These are phyloP conservation scores for Grammomys dolichurus DNA, from an alignment of 2,113 vertebrate species.

Conservation along the genomic window DNA sequence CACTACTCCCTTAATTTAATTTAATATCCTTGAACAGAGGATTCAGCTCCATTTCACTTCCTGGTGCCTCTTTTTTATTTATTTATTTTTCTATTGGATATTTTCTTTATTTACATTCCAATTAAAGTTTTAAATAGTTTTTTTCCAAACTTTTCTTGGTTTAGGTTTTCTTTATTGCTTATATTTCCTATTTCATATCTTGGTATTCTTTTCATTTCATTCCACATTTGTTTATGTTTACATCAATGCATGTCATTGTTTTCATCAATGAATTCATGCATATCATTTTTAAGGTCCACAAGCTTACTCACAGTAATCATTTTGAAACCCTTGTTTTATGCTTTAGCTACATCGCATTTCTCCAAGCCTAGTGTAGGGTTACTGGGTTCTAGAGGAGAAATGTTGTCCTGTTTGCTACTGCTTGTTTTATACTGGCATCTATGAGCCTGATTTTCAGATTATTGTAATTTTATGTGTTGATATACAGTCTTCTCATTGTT, in stretches of 20 bases:
- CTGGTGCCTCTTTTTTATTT: too few relatives aligned
- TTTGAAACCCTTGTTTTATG: not conserved
- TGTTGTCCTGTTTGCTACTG: not conserved
- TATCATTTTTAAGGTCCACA: too few relatives aligned
- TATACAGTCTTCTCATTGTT: not conserved
- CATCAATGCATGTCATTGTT: not conserved
- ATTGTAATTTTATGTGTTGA: not conserved
- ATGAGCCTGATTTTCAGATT: not conserved
- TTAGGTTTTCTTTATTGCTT: not conserved
- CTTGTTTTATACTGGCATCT: not conserved
- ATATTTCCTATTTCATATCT: not conserved
- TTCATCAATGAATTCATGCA: not conserved
- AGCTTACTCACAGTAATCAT: too few relatives aligned
- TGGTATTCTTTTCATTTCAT: not conserved
- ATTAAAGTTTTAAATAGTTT: not conserved
- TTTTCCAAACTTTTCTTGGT: not conserved
- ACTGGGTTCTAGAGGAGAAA: not conserved
- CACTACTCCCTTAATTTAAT: too few relatives aligned
- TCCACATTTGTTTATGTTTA: not conserved
- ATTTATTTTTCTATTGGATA: too few relatives aligned
- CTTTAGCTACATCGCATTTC: not conserved
- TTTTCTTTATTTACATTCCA: too few relatives aligned
- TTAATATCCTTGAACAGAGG: too few relatives aligned
- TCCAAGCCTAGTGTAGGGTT: not conserved
- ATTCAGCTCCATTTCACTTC: too few relatives aligned